A percentile compares a stretch with the other conserved stretches of the same genome.
phyloP scores from a whole-genome alignment of 2,797 vertebrate genomes.

The Siniperca scherzeri region DNA sequence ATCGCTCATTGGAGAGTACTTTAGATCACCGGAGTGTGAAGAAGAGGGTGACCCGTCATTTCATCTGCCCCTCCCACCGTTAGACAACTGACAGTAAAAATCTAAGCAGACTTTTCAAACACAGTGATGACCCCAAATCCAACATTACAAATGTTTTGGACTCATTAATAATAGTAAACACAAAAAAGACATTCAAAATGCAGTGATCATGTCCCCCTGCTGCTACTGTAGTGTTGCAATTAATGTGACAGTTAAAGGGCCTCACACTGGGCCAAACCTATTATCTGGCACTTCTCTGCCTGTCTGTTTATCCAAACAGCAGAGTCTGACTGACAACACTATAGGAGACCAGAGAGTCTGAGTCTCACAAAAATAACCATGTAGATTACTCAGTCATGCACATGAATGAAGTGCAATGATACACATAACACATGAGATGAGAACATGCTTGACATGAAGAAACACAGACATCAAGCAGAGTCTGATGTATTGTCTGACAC shows the following conservation, averaged over 20 bases:
- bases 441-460: slow-evolving; percentile 34
- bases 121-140: slow-evolving; percentile 29
- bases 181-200: slow-evolving; percentile 44
- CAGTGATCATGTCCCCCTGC: slow-evolving; percentile 41
- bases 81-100: slow-evolving; percentile 49
- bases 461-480: slow-evolving; percentile 47
- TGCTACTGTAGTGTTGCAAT: slow-evolving; percentile 61
- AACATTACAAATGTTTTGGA: slow-evolving; percentile 38
- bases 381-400: slow-evolving; percentile 48
- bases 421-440: slow-evolving; percentile 46
- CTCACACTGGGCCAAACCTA: slow-evolving; percentile 53
- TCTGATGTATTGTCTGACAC: slow-evolving; percentile 65
- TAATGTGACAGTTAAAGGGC: slow-evolving; percentile 65
- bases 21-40: slow-evolving; percentile 74
- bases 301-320: slow-evolving; percentile 58
- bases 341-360: slow-evolving; percentile 42
- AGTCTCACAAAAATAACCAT: slow-evolving; percentile 38
- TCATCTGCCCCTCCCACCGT: slow-evolving; percentile 53
- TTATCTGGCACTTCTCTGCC: slow-evolving; percentile 57
- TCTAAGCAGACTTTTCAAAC: slow-evolving; percentile 38
- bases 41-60: slow-evolving; percentile 59
- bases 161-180: slow-evolving; percentile 41
- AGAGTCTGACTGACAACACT: slow-evolving; percentile 53
- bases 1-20: slow-evolving; percentile 80
- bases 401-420: slow-evolving; percentile 42